Base-by-base conservation (phyloP, 2,888 invertebrate genomes). In the Dryobotodes eremita region DNA sequence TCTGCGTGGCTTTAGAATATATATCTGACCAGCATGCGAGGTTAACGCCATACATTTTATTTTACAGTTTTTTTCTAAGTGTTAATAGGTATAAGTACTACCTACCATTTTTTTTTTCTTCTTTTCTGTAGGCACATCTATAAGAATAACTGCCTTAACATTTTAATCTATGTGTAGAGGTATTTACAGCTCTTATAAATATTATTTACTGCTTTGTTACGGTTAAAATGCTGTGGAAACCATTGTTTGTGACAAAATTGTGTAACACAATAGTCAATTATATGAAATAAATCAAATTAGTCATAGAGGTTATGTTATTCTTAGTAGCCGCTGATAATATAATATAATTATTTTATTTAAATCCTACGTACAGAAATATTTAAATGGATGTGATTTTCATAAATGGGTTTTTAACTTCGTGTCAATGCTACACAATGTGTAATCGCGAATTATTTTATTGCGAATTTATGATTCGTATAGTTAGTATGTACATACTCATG, bases 1-100 rank as follows among this genome's bases (percentile, higher is more conserved):
- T 75, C 42, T 77, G 73, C 79, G 77, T 76, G 71, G 42, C 80
- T 89, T 61, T 62, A 78, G 61, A 82, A 86, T 80, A 75, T 83
- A 84, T 76, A 78, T 79, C 75, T 74, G 48, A 73, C 73, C 78
- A 80, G 64, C 80, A 86, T 88, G 84, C 79, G 78, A 89, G 84
- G 80, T 84, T 83, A 88, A 78, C 79, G 57, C 64, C 70, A 76
- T 75, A 77, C 69, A 55, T 73, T 79, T 55, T 68, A 70, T 69
- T 72, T 75, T 36, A 68, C 57, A 59, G 61, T 75, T 42, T 68
- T 74, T 71, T 62, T 23, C 1, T 8, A 13, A 57, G 13, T 42
- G 8, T 20, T 82, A 20, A 46, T 17, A 36, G 1, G 15, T 80
- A 31, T 13, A 17, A 13, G 2, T 70, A 57, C n/a, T 23, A 17